phyloP scores from a whole-genome alignment of 1,140 invertebrate species.

The Pantala flavescens region DNA sequence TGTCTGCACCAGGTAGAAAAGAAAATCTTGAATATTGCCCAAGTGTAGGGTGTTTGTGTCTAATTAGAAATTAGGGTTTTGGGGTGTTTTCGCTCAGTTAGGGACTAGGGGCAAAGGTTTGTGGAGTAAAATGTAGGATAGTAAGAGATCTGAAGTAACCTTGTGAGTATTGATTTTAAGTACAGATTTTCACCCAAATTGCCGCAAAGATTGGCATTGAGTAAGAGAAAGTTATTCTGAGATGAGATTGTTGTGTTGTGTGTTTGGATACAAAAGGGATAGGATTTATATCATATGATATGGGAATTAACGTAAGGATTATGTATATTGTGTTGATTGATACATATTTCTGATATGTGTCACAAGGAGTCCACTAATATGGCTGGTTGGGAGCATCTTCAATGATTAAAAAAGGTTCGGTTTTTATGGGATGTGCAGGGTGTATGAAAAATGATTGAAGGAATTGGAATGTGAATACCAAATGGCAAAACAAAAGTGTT shows the following conservation, averaged over 20 bases:
- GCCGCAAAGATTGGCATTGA: not conserved
- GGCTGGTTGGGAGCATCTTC: not conserved
- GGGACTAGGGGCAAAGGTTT: not conserved
- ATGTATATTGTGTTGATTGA: too few species aligned
- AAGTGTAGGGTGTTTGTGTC: slow-evolving; percentile 1
- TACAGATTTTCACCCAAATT: not conserved
- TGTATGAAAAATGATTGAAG: not conserved
- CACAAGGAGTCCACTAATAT: too few species aligned
- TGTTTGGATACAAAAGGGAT: too few species aligned
- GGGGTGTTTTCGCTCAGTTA: not conserved
- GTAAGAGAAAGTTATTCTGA: too few species aligned
- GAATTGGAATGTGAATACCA: not conserved
- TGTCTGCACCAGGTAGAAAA: too few species aligned
- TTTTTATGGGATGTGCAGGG: not conserved
- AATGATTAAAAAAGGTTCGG: not conserved
- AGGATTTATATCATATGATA: too few species aligned
- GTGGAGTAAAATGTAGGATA: not conserved
- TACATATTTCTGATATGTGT: too few species aligned
- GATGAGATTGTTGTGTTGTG: too few species aligned
- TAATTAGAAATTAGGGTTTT: slow-evolving; percentile 1
- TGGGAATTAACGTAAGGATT: too few species aligned
- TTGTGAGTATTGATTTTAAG: not conserved
- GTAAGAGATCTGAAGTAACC: not conserved
- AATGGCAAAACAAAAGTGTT: not conserved
- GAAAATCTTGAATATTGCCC: not conserved